These are phyloP conservation scores for Cydia amplana DNA, from an alignment of 1,140 invertebrate species.

Conservation along the genomic window DNA sequence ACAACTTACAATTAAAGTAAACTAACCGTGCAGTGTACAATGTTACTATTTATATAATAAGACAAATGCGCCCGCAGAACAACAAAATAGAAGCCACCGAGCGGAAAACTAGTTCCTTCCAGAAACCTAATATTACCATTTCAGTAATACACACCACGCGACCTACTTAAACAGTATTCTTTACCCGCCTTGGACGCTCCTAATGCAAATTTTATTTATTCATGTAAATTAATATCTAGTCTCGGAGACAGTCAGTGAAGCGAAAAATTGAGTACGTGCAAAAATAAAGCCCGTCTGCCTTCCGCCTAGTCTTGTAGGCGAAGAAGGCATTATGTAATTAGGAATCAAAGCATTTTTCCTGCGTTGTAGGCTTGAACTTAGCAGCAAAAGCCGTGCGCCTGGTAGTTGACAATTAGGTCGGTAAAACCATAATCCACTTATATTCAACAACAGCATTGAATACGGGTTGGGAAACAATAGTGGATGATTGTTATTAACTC, in stretches of 20 bases:
- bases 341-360: neutral
- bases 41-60: neutral
- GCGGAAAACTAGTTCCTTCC: conserved; percentile 31
- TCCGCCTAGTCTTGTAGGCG: conserved; percentile 10
- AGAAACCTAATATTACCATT: conserved; percentile 26
- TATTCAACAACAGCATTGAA: conserved; percentile 11
- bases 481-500: no score
- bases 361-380: neutral
- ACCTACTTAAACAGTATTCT: conserved; percentile 65
- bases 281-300: conserved; percentile 64
- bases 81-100: conserved; percentile 20
- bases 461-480: neutral
- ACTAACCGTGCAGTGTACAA: neutral
- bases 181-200: conserved; percentile 63
- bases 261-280: conserved; percentile 78
- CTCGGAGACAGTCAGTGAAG: conserved; percentile 68
- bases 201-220: conserved; percentile 80
- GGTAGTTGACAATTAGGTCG: conserved; percentile 57
- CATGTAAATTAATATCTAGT: conserved; percentile 80
- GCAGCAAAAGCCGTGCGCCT: conserved; percentile 52
- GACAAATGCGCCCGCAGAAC: conserved; percentile 9
- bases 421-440: conserved; percentile 10
- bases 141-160: conserved; percentile 33
- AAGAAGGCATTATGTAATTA: neutral
- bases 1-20: conserved; percentile 12